Conservation (phyloP, 2,797 vertebrate species). For the Synaphobranchus kaupii region DNA sequence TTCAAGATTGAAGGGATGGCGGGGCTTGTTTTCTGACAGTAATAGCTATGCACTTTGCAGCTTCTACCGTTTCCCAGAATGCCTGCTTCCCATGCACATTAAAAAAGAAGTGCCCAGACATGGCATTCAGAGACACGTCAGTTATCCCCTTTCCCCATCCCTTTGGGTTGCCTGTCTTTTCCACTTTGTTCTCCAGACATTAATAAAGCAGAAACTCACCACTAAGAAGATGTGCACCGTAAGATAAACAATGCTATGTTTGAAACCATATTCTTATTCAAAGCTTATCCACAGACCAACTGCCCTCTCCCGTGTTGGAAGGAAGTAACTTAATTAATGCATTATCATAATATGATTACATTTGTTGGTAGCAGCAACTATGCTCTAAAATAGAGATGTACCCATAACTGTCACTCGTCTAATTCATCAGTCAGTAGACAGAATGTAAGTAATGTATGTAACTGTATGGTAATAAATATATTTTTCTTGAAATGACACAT, state of each 20-base stretch:
- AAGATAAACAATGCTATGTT: background rate
- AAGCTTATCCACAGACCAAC: background rate
- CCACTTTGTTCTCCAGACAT: background rate
- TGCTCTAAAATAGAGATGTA: too few relatives aligned
- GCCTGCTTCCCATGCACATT: background rate
- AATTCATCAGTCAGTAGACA: too few relatives aligned
- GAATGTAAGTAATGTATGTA: too few relatives aligned
- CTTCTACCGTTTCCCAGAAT: background rate
- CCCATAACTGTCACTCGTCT: too few relatives aligned
- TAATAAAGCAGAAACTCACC: background rate
- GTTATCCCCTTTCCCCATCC: background rate
- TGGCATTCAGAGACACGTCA: background rate
- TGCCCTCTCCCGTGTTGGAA: background rate
- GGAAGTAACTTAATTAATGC: background rate
- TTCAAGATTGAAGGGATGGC: constrained; percentile 18
- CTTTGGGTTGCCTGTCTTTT: background rate
- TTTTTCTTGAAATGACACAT: background rate
- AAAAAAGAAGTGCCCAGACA: background rate
- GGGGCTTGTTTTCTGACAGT: constrained; percentile 17
- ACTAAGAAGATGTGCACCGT: background rate
- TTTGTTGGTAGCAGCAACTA: background rate
- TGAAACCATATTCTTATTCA: background rate
- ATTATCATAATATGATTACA: background rate
- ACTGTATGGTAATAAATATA: background rate
- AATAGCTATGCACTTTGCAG: constrained; percentile 12